Base-by-base conservation (phyloP, 1,140 invertebrate species). In the Heliconius nattereri region DNA sequence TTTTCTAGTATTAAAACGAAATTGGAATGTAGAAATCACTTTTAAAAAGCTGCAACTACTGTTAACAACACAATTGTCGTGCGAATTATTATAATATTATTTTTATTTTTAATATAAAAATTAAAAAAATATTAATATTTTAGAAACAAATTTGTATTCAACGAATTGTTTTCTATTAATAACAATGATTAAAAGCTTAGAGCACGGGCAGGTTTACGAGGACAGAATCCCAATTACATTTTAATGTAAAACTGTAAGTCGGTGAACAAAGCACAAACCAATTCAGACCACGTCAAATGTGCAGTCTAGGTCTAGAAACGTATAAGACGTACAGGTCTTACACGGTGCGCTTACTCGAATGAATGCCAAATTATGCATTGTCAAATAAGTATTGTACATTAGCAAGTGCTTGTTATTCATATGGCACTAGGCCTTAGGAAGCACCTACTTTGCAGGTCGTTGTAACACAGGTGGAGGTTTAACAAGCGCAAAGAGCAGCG, bases 331-430 rank as follows among this genome's bases (percentile, higher is more conserved):
- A 60, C 54, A 60, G 19, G 3, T 60, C 54, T 60, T 60, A 60
- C 20, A 57, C 20, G 54, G 54, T 60, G 54, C 54, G n/a, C n/a
- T 23, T 60, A 26, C n/a, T 60, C 3, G 0, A 60, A 60, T 66
- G 23, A 29, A 29, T 66, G 60, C 60, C 37, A 76, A 73, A 73
- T 73, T 83, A 85, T 84, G 83, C 80, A 76, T 80, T 84, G 84
- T 88, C 86, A 89, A 86, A 85, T 87, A 87, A 85, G 84, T 81
- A 87, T 88, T 91, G 85, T 88, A 85, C 89, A 89, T 89, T 88
- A 87, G 78, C 75, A 78, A 29, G 49, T 76, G 84, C 81, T 92
- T 89, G 86, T 83, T 90, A 89, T 90, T 89, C 88, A 89, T 84
- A 78, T 83, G 82, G 85, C 76, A 82, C 78, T 85, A 87, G 81